Percentiles rank a stretch among this genome's conserved stretches.
These are phyloP conservation scores for Calephelis nemesis DNA, from an alignment of 1,140 invertebrate species.

Conservation along the genomic window DNA sequence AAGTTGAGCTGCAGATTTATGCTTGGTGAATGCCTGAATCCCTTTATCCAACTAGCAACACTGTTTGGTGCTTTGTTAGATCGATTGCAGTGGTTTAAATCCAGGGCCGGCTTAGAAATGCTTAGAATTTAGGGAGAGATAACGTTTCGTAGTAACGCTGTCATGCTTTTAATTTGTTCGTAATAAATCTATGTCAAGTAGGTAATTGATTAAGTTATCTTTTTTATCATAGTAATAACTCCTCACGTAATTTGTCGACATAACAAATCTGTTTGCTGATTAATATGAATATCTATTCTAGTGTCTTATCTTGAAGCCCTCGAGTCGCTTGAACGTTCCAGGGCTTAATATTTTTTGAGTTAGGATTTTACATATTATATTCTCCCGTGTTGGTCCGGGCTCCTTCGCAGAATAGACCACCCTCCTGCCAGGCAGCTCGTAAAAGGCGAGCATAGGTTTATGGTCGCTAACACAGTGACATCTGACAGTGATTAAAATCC, in stretches of 20 bases:
- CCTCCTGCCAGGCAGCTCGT: no score
- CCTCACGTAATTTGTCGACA: background rate
- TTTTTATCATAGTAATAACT: background rate
- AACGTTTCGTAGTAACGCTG: background rate
- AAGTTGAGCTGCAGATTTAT: background rate
- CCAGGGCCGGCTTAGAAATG: slow-evolving; percentile 3
- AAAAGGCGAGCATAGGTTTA: no score
- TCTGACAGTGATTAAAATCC: slow-evolving; percentile 3
- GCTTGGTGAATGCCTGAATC: background rate
- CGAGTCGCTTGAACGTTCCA: no score
- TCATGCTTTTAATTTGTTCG: background rate
- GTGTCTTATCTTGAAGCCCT: no score
- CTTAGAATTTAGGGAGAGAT: background rate
- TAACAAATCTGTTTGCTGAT: no score
- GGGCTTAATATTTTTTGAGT: no score
- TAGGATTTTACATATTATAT: no score
- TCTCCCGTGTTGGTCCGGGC: no score
- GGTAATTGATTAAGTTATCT: background rate
- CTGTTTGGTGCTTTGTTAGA: slow-evolving; percentile 6
- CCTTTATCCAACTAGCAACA: slow-evolving; percentile 5
- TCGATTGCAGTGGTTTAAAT: slow-evolving; percentile 10
- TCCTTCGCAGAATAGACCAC: no score
- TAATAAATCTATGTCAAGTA: background rate
- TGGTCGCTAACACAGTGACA: no score
- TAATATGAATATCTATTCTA: no score